Base-by-base conservation (phyloP, 2,888 invertebrate species). In the Chymomyza procnemis region DNA sequence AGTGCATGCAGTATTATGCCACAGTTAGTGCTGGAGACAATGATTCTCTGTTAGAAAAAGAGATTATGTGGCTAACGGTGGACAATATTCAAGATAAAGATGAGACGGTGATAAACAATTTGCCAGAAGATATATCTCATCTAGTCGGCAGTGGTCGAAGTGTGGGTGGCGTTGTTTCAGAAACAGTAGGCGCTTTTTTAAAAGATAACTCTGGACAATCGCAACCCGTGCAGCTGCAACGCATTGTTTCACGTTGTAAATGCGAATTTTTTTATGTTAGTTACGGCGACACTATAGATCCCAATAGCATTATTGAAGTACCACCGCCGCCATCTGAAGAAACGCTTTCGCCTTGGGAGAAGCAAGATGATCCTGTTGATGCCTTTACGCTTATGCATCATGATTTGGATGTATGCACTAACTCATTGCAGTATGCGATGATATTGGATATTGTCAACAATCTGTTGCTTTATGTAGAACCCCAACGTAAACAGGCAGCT, bases 1-100 rank as follows among this genome's bases (percentile, higher is more conserved):
- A 97, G 88, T 98, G 99, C 91, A 98, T 99, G 97, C 99, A 99
- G 93, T 99, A 99, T 92, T 99, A 99, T 92, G 99, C 99, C 12
- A 99, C 99, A 8, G 98, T 99, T 58, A 96, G 96, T 89, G 96
- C 96, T 3, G 94, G 94, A 41, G 94, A 95, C 87, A 93, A 93
- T 71, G 95, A 95, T 85, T 93, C 94, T 47, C 91, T 94, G 14
- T 92, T 93, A 78, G 94, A 92, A 93, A 96, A 97, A 84, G 97
- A 97, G 91, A 97, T 99, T 78, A 97, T 97, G 93, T 99, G 99
- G 99, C 92, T 99, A 78, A 96, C 96, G 0, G 94, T 97, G 55
- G 97, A 98, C 80, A 97, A 98, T 89, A 98, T 98, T 69, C 97
- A 97, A 66, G 95, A 95, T 88, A 94, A 95, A 67, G 95, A 95